Percentiles rank a stretch among this genome's conserved stretches.
phyloP scores from a whole-genome alignment of 2,797 vertebrate species.

The Argyrosomus regius region DNA sequence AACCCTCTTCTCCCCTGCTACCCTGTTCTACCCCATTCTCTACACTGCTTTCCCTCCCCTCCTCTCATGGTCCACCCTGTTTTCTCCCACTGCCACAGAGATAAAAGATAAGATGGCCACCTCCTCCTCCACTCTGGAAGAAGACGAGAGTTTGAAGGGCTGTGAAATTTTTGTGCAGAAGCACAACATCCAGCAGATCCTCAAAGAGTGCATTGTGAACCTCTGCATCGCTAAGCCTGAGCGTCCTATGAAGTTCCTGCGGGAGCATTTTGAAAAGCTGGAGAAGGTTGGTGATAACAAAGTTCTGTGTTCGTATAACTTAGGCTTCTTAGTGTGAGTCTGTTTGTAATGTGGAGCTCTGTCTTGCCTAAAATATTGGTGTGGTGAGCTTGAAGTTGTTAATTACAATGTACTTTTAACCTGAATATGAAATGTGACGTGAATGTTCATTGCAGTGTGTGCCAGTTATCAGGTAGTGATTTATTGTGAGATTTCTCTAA shows the following conservation, averaged over 20 bases:
- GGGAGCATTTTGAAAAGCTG: slow-evolving; percentile 97
- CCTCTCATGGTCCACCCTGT: slow-evolving; percentile 75
- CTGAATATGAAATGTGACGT: slow-evolving; percentile 4
- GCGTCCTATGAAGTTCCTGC: slow-evolving; percentile 96
- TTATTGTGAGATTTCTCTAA: slow-evolving; percentile 4
- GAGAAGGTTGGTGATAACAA: slow-evolving; percentile 92
- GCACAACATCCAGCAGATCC: slow-evolving; percentile 95
- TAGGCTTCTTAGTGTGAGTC: slow-evolving; percentile 21
- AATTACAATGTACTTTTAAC: slow-evolving; percentile 13
- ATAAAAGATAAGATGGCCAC: slow-evolving; percentile 94
- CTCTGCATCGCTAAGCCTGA: slow-evolving; percentile 96
- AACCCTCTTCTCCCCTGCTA: slow-evolving; percentile 7
- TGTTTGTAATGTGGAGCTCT: slow-evolving; percentile 31
- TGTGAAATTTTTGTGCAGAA: slow-evolving; percentile 97
- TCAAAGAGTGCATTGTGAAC: slow-evolving; percentile 97
- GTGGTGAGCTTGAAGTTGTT: slow-evolving; percentile 10
- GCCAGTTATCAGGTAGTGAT: neutral
- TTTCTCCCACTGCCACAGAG: slow-evolving; percentile 77
- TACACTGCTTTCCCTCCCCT: slow-evolving; percentile 56
- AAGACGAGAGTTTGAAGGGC: slow-evolving; percentile 95
- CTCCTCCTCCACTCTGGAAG: slow-evolving; percentile 90
- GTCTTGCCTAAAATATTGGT: slow-evolving; percentile 10
- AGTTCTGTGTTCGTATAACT: slow-evolving; percentile 36
- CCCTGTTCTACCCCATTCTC: slow-evolving; percentile 26
- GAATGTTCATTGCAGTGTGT: slow-evolving; percentile 12